Evolutionary conservation across 2,113 vertebrate species (phyloP), one percentile per base, ranked within the genome.

Genomic region (Neolamprologus longior): DNA sequence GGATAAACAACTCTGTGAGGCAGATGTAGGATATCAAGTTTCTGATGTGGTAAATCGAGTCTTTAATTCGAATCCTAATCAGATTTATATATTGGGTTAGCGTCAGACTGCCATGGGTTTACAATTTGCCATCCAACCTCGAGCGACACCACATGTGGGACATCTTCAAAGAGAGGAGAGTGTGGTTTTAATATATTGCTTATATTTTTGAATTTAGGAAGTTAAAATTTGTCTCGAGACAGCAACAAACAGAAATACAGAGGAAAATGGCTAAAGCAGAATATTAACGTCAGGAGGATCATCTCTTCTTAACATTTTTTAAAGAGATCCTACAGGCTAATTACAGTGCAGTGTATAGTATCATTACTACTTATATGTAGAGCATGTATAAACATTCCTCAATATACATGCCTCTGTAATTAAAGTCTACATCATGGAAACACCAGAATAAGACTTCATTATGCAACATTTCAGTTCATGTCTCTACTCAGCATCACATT

Each of bases 21-120:
- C 88, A 93, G 82, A 87, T 90, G 86, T 76, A 31, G 71, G 71
- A 81, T 58, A 35, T 83, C 4, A 37, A 84, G 54, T 82, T 87
- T 80, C 24, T 93, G 45, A 90, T 94, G 91, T 91, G 90, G 86
- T 89, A 35, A 83, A 88, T 80, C 50, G 14, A 50, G 86, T 87
- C 93, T 94, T 40, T 91, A 91, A 95, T 92, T 93, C 58, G 73
- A 91, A 79, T 91, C 84, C 71, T 79, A 89, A 90, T 94, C 80
- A 85, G 66, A 89, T 86, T 91, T 91, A 88, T 92, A 89, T 85
- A 89, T 80, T 76, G 66, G 90, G 89, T 86, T 86, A 82, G 61
- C 54, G 21, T 87, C 83, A 87, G 84, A 40, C 88, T 85, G 87
- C 82, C 6, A 13, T 21, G 33, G 82, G 86, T 87, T 82, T 85